phyloP scores from a whole-genome alignment of 2,113 vertebrate species.

The Mixornis gularis region DNA sequence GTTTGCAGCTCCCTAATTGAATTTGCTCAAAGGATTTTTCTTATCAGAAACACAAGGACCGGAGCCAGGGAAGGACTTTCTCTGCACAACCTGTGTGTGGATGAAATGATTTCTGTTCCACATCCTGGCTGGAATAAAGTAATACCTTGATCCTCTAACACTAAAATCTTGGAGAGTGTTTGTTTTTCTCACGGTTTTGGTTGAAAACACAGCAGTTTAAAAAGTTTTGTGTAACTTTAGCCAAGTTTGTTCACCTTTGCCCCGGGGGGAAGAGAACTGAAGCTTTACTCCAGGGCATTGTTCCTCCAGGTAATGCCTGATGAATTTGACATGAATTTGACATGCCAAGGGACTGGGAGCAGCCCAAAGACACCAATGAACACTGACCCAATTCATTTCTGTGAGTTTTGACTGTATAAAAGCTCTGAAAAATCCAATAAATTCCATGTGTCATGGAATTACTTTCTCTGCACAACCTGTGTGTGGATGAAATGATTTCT shows the following conservation, averaged over 20 bases:
- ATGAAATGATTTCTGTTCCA: background rate
- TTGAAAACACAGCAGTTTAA: background rate
- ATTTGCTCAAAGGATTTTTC: background rate
- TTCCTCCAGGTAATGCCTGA: background rate
- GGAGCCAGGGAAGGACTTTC: background rate
- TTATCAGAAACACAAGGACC: background rate
- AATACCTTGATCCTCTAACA: background rate
- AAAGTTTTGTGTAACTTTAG: too few relatives aligned
- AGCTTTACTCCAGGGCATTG: background rate
- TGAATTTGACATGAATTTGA: too few relatives aligned
- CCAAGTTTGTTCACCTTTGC: background rate
- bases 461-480: too few relatives aligned
- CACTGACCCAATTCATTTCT: too few relatives aligned
- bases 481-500: too few relatives aligned
- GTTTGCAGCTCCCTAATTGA: conserved; percentile 15
- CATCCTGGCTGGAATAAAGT: background rate
- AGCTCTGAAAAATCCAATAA: too few relatives aligned
- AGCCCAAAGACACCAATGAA: background rate
- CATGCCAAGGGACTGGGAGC: background rate
- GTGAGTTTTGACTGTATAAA: too few relatives aligned
- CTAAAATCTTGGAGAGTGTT: background rate
- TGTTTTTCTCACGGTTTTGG: background rate
- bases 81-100: background rate
- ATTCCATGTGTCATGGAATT: too few relatives aligned
- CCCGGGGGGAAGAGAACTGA: rapidly evolving